Percentiles rank a stretch among this genome's conserved stretches.
Conservation (phyloP, 2,113 vertebrate genomes). For the Galbula dea region DNA sequence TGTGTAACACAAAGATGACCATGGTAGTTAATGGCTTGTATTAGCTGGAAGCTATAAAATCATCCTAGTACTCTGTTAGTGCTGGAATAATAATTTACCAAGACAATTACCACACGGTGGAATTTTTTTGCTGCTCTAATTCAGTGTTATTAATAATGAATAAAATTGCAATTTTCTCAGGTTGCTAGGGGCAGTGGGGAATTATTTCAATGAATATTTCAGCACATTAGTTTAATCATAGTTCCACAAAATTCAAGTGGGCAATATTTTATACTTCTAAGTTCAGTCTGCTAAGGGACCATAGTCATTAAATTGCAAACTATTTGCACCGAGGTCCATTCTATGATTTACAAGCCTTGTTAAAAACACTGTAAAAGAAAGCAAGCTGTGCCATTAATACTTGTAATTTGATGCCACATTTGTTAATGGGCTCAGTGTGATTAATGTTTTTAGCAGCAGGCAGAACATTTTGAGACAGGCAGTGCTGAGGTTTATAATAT, state of each 20-base stretch:
- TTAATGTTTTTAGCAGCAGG: constrained; percentile 80
- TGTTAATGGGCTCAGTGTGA: constrained; percentile 87
- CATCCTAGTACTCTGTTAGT: constrained; percentile 82
- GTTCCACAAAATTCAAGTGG: constrained; percentile 82
- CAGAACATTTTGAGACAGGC: constrained; percentile 57
- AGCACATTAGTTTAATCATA: constrained; percentile 99
- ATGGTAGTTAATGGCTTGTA: constrained; percentile 84
- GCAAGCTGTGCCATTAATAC: constrained; percentile 89
- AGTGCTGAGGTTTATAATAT: constrained; percentile 32
- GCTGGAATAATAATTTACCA: constrained; percentile 96
- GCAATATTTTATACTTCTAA: constrained; percentile 91
- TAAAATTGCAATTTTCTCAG: constrained; percentile 96
- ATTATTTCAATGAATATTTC: constrained; percentile 99
- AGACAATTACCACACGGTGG: constrained; percentile 94
- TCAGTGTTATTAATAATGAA: constrained; percentile 99
- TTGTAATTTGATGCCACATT: constrained; percentile 92
- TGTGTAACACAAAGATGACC: constrained; percentile 75
- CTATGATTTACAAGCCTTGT: constrained; percentile 97
- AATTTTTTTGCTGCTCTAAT: constrained; percentile 87
- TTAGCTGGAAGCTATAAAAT: constrained; percentile 90
- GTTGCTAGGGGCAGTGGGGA: constrained; percentile 88
- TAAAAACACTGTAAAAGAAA: constrained; percentile 90
- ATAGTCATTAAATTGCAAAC: constrained; percentile 90
- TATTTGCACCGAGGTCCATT: constrained; percentile 84
- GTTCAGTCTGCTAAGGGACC: constrained; percentile 82